Conservation (phyloP, 2,888 invertebrate genomes). For the Branchinecta sandiegonensis region DNA sequence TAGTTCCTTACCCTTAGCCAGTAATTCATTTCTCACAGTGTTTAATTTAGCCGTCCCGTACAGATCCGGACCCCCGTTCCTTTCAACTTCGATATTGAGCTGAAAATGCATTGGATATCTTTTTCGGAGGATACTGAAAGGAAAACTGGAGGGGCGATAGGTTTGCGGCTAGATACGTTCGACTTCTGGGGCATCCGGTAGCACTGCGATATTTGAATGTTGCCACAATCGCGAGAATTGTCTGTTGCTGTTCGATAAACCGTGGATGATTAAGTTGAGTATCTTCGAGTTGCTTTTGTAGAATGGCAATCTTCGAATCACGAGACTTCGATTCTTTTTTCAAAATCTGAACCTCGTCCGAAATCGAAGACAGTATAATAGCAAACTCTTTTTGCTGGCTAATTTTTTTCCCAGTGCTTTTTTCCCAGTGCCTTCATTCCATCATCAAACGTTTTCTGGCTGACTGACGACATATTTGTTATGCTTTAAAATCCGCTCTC, state of each 20-base stretch:
- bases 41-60: background rate
- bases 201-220: background rate
- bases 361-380: background rate
- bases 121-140: background rate
- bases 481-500: no score
- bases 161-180: background rate
- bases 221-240: background rate
- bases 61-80: background rate
- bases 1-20: background rate
- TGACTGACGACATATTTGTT: no score
- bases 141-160: background rate
- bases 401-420: background rate
- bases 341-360: background rate
- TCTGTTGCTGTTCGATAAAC: background rate
- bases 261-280: background rate
- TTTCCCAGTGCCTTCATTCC: background rate
- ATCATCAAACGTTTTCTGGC: background rate
- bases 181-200: background rate
- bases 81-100: background rate
- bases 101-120: background rate
- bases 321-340: no score
- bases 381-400: background rate
- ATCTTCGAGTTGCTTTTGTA: background rate
- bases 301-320: background rate
- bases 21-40: background rate